Conservation (phyloP, 1,140 invertebrate species). For the Acromyrmex charruanus region DNA sequence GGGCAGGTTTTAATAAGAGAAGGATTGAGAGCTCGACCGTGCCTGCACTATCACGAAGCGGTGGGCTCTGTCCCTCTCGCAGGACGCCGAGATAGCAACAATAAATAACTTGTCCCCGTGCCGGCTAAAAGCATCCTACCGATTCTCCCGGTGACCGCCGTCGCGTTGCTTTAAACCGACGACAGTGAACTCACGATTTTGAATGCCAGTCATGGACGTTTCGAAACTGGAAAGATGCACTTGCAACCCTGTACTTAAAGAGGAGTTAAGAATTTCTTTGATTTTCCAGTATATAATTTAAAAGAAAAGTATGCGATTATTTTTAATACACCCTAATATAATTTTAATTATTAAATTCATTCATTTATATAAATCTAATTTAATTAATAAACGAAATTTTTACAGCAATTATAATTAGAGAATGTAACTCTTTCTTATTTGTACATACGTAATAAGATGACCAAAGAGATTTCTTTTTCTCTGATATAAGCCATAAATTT, state of each 20-base stretch:
- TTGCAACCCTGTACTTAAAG: background rate
- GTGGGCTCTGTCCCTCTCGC: constrained; percentile 73
- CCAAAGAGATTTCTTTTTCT: too few species aligned
- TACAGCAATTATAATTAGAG: too few species aligned
- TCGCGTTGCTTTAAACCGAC: constrained; percentile 40
- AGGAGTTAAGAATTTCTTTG: background rate
- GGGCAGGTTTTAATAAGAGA: constrained; percentile 86
- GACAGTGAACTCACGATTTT: constrained; percentile 47
- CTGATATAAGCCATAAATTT: too few species aligned
- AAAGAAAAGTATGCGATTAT: background rate
- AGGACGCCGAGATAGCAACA: constrained; percentile 83
- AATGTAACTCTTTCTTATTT: too few species aligned
- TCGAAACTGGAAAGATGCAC: background rate
- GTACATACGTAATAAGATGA: too few species aligned
- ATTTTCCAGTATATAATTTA: background rate
- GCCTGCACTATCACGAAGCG: constrained; percentile 74
- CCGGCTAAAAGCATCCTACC: constrained; percentile 84
- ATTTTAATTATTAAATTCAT: background rate
- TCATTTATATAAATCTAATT: background rate
- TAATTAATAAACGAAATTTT: too few species aligned
- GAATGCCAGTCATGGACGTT: background rate
- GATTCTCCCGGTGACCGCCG: constrained; percentile 71
- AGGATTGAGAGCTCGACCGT: constrained; percentile 83
- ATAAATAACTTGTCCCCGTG: constrained; percentile 85
- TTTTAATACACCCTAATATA: background rate